A percentile compares a stretch with the other conserved stretches of the same genome.
Evolutionary conservation across 1,140 invertebrate genomes (phyloP).

Genomic region (Andrena cerasifolii): DNA sequence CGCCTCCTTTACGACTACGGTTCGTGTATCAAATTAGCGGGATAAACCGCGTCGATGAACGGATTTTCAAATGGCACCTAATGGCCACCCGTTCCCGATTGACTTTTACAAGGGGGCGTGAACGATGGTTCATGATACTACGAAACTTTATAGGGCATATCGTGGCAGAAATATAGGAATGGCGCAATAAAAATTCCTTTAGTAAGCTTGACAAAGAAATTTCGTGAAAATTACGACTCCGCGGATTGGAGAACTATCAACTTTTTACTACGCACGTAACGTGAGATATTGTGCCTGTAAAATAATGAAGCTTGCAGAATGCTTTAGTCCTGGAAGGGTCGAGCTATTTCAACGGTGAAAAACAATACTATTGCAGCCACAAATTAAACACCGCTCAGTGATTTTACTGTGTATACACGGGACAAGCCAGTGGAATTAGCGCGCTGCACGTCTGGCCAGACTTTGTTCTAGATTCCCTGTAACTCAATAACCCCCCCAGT

Average conservation of each 20-base stretch:
- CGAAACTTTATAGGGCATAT: background rate
- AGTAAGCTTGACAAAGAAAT: background rate
- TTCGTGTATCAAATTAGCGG: conserved; percentile 4
- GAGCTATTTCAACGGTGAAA: background rate
- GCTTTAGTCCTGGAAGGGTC: background rate
- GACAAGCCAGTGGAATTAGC: conserved; percentile 31
- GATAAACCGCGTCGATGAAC: conserved; percentile 16
- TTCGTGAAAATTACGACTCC: background rate
- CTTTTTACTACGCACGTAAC: background rate
- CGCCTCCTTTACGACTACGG: background rate
- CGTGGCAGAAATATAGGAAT: background rate
- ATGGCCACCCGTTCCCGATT: no score
- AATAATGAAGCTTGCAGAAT: no score
- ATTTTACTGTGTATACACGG: background rate
- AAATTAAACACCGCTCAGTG: conserved; percentile 1
- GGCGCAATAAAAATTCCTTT: background rate
- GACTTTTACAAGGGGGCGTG: no score
- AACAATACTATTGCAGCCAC: conserved; percentile 15
- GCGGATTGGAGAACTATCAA: background rate
- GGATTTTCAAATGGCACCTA: conserved; percentile 8
- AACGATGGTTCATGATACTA: no score
- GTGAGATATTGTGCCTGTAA: no score
- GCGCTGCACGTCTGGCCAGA: conserved; percentile 28
- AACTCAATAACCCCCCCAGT: conserved; percentile 42
- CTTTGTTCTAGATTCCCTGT: conserved; percentile 36